Evolutionary conservation across 2,888 invertebrate genomes (phyloP).

Genomic region (Cheilosia vernalis): DNA sequence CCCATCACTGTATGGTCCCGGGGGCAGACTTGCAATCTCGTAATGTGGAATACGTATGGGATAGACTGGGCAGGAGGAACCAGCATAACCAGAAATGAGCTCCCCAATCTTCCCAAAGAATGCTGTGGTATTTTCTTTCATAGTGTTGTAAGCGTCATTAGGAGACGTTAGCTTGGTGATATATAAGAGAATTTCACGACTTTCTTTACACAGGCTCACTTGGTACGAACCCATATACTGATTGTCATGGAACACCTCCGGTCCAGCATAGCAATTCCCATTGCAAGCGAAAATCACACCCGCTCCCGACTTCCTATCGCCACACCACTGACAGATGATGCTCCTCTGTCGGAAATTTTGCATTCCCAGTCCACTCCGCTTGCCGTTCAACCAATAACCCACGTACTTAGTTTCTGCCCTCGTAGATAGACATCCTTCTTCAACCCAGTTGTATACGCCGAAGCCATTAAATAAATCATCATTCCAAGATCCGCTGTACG

Average conservation of each 20-base stretch:
- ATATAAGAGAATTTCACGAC: background rate
- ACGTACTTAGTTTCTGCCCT: conserved; percentile 21
- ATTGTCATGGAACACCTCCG: conserved; percentile 23
- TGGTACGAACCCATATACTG: conserved; percentile 4
- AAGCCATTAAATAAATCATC: conserved; percentile 31
- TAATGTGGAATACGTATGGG: conserved; percentile 41
- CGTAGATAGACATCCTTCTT: background rate
- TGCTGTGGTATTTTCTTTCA: background rate
- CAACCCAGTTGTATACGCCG: conserved; percentile 52
- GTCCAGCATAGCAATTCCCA: conserved; percentile 39
- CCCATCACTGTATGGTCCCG: background rate
- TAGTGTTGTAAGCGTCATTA: background rate
- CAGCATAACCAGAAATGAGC: conserved; percentile 4
- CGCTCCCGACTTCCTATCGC: conserved; percentile 23
- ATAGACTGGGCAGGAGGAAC: conserved; percentile 6
- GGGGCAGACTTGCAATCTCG: conserved; percentile 16
- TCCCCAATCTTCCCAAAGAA: background rate
- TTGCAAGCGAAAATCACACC: conserved; percentile 47
- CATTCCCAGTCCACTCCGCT: conserved; percentile 31
- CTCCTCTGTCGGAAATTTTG: conserved; percentile 1
- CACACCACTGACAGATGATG: conserved; percentile 46
- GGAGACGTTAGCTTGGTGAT: background rate
- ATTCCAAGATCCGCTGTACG: conserved; percentile 35
- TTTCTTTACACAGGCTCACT: conserved; percentile 12
- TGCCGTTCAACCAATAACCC: conserved; percentile 48